These are phyloP conservation scores for Bacillus rossius DNA, from an alignment of 1,140 invertebrate genomes.

Conservation along the genomic window DNA sequence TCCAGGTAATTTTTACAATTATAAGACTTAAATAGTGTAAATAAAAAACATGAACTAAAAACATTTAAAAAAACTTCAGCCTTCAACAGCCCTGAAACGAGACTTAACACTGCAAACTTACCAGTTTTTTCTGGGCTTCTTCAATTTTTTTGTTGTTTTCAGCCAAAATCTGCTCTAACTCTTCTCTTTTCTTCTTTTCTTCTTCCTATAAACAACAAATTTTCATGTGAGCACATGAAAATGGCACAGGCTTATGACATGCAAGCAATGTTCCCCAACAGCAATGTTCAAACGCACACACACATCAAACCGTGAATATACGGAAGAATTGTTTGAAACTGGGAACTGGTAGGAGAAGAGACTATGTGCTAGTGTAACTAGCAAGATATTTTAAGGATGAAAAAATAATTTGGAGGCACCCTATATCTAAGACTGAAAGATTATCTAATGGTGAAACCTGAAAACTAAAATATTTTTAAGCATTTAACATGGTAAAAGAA, in stretches of 20 bases:
- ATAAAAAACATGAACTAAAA: no score
- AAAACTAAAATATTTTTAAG: no score
- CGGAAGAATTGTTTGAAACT: not conserved
- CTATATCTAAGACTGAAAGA: no score
- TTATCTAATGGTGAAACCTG: no score
- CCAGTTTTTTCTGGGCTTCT: slow-evolving; percentile 93
- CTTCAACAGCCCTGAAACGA: no score
- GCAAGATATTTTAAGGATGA: not conserved
- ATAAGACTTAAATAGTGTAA: no score
- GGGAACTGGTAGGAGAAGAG: not conserved
- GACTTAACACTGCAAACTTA: no score
- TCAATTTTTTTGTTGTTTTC: slow-evolving; percentile 98
- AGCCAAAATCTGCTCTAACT: slow-evolving; percentile 92
- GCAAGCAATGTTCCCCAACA: not conserved
- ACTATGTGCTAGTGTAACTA: not conserved
- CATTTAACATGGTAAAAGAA: no score
- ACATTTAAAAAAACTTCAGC: no score
- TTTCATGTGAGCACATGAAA: slow-evolving; percentile 25
- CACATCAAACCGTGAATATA: not conserved
- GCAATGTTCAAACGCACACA: not conserved
- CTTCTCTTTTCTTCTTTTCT: slow-evolving; percentile 89
- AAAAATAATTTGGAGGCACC: no score
- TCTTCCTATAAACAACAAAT: slow-evolving; percentile 75
- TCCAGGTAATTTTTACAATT: no score
- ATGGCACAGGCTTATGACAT: slow-evolving; percentile 1